A percentile compares a stretch with the other conserved stretches of the same genome.
These are phyloP conservation scores for Embiotoca jacksoni DNA, from an alignment of 2,113 vertebrate species.

Conservation along the genomic window DNA sequence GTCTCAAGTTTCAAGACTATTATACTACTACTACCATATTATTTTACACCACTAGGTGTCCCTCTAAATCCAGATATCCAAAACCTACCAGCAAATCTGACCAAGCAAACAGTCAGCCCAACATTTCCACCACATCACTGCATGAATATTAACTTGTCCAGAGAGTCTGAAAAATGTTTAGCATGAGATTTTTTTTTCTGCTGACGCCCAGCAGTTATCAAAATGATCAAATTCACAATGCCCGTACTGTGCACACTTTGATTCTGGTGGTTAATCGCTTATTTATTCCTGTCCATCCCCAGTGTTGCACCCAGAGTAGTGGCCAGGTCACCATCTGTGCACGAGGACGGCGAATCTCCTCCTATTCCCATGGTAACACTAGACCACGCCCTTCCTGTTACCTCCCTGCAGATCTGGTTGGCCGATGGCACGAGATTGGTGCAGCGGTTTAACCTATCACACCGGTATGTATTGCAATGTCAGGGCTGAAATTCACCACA, in stretches of 20 bases:
- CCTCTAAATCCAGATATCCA: constrained; percentile 51
- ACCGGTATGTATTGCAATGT: constrained; percentile 86
- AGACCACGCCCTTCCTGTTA: constrained; percentile 89
- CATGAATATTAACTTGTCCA: not conserved
- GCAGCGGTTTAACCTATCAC: constrained; percentile 94
- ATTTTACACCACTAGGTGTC: constrained; percentile 79
- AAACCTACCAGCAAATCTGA: not conserved
- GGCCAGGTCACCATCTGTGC: constrained; percentile 87
- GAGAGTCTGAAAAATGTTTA: not conserved
- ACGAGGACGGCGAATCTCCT: constrained; percentile 84
- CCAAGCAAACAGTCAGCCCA: not conserved
- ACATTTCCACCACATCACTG: constrained; percentile 3
- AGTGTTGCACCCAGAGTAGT: constrained; percentile 94
- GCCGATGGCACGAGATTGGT: constrained; percentile 93
- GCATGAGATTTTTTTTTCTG: not conserved
- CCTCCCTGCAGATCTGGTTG: constrained; percentile 96
- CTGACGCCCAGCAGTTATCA: no score
- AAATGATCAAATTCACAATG: not conserved
- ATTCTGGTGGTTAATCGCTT: constrained; percentile 24
- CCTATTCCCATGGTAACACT: constrained; percentile 88
- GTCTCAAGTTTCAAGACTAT: not conserved
- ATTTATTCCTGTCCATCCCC: constrained; percentile 44
- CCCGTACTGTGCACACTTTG: not conserved
- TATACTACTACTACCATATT: not conserved
- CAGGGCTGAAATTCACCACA: constrained; percentile 15